Base-by-base conservation (phyloP, 2,797 vertebrate genomes). In the Antennarius maculatus region DNA sequence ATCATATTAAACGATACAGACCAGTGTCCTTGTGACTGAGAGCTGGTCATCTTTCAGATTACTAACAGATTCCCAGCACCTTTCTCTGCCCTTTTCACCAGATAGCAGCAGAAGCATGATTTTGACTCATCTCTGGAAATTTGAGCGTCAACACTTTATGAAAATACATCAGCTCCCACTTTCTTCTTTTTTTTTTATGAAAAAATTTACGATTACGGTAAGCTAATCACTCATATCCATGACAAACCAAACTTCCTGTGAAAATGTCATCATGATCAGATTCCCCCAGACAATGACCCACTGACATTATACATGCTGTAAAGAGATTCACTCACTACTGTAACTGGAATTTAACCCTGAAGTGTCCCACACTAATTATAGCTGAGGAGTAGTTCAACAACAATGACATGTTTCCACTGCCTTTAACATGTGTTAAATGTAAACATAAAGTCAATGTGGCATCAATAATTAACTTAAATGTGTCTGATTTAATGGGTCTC, bases 271-370 rank as follows among this genome's bases (percentile, higher is more conserved):
- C 66, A 71, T 14, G 42, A 43, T 73, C 61, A 55, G 60, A 84
- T 66, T 71, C 42, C 61, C 62, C 58, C 58, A 79, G 84, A 81
- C 80, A 64, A 69, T 85, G 77, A 84, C 80, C 83, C 14, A 9
- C 17, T 28, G 8, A 68, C 45, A 15, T 86, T 69, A 84, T 76
- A 79, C 66, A 61, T 50, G 55, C 66, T 54, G 57, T 79, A 53
- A 85, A 88, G 54, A 71, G 71, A 47, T 72, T 83, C 75, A 74
- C 90, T 91, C 86, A 82, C 61, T 34, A 71, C 69, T 77, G 76
- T 77, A 75, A 62, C 61, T 54, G 86, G 87, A 90, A 88, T 92
- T 82, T 83, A 23, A 54, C 73, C 88, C 80, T 5, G 51, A 64
- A 83, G 85, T 81, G 41, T 81, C 58, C 23, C 2, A 0, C 64